Evolutionary conservation across 2,797 vertebrate genomes (phyloP), one percentile per base, ranked within the genome.

Genomic region (Pipistrellus nathusii): DNA sequence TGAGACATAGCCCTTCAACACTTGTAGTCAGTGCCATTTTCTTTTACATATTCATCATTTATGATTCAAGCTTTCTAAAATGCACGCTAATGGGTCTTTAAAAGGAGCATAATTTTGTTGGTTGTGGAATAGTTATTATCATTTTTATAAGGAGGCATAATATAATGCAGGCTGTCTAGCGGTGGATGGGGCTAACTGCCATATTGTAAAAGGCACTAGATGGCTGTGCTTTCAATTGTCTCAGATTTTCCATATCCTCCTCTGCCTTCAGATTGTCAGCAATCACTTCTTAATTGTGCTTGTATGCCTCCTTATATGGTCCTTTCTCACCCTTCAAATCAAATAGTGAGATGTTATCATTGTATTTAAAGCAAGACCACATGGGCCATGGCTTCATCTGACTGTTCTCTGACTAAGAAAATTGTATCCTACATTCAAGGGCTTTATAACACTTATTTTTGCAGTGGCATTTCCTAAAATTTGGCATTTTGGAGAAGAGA

Each of bases 401-500:
- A 73, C 48, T 32, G 38, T 86, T 57, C 73, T 32, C 4, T 41
- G 27, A 59, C 32, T 51, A 44, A 71, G 85, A 80, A 88, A 44
- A 69, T 32, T 8, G 14, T 9, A 8, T 48, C 76, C 38, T 55
- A 68, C 10, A 21, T 7, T 48, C 32, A 59, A n/a, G 14, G n/a
- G 27, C 38, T 80, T 75, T n/a, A 35, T 57, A 82, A 84, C 12
- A 55, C 41, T 48, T 84, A 3, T 83, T 88, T 93, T 69, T 46
- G 8, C 30, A 44, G 46, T 62, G 30, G 18, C 15, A 92, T 57
- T 91, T 93, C 38, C 76, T 94, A 41, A 35, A 88, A 81, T 57
- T 48, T 93, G 64, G 53, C 38, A 69, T 88, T 96, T 86, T 71
- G 51, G 46, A 78, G 90, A 77, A 68, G 27, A 88, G 86, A 93